These are phyloP conservation scores for Morone chrysops DNA, from an alignment of 2,113 vertebrate genomes.

Conservation along the genomic window DNA sequence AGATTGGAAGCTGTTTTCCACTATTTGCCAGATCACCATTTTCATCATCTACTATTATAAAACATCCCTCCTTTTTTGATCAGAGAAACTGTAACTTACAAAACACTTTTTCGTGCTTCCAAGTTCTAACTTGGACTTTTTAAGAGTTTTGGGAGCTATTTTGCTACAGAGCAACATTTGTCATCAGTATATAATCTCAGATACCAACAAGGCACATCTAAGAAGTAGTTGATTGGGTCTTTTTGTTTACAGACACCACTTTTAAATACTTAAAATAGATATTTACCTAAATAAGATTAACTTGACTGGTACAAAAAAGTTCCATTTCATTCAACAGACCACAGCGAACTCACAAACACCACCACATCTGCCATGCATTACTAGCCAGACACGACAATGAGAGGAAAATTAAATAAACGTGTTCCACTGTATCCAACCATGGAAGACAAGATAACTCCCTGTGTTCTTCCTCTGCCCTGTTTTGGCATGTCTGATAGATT, in stretches of 20 bases:
- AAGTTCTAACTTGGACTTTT: background rate
- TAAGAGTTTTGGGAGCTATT: background rate
- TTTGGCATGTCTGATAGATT: conserved; percentile 50
- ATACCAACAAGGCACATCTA: background rate
- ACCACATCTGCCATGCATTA: conserved; percentile 78
- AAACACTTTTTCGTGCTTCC: background rate
- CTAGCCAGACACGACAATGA: conserved; percentile 67
- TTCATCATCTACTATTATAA: conserved; percentile 1
- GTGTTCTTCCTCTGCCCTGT: conserved; percentile 39
- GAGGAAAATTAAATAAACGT: conserved; percentile 73
- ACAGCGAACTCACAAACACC: conserved; percentile 56
- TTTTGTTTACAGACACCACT: conserved; percentile 6
- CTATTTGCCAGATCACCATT: conserved; percentile 12
- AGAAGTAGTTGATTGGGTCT: background rate
- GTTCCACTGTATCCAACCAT: conserved; percentile 55
- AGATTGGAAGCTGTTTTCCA: conserved; percentile 28
- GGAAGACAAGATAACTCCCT: conserved; percentile 61
- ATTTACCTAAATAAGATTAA: conserved; percentile 41
- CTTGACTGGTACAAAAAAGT: conserved; percentile 20
- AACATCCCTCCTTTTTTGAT: background rate
- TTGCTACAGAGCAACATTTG: background rate
- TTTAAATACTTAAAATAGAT: conserved; percentile 21
- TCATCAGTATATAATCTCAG: background rate
- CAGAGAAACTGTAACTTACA: background rate
- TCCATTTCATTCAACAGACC: conserved; percentile 47